Conservation (phyloP, 2,113 vertebrate genomes). For the Tetrax tetrax region DNA sequence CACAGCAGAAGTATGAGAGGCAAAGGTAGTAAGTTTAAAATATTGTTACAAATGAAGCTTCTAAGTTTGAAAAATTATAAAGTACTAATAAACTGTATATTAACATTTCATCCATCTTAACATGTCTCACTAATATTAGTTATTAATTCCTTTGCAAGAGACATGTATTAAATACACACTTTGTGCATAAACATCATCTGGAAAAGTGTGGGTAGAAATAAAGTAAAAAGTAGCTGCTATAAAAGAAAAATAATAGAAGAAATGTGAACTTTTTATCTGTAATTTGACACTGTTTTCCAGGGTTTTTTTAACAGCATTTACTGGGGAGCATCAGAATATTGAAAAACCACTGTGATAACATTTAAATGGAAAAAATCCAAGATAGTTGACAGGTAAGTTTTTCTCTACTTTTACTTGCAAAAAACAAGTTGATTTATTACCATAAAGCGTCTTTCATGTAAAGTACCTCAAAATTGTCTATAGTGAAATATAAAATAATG, state of each 20-base stretch:
- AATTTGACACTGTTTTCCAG: neutral
- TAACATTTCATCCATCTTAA: neutral
- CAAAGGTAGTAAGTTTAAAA: neutral
- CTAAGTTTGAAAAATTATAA: neutral
- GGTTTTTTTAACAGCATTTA: neutral
- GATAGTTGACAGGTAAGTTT: neutral
- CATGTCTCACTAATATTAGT: neutral
- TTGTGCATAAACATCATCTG: neutral
- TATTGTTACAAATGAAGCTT: neutral
- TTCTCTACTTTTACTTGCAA: neutral
- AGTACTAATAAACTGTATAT: neutral
- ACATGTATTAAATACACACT: neutral
- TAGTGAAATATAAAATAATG: slow-evolving; percentile 14
- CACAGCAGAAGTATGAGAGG: neutral
- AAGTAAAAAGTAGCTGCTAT: neutral
- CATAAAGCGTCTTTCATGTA: neutral
- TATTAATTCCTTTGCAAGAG: neutral
- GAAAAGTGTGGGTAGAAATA: neutral
- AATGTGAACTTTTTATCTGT: neutral
- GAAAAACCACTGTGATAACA: neutral
- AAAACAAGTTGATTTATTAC: slow-evolving; percentile 7
- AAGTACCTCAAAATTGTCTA: neutral
- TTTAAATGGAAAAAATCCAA: neutral
- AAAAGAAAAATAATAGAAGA: neutral
- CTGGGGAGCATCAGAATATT: neutral